Evolutionary conservation across 2,797 vertebrate species (phyloP), one percentile per base, ranked within the genome.

Genomic region (Podarcis lilfordi): DNA sequence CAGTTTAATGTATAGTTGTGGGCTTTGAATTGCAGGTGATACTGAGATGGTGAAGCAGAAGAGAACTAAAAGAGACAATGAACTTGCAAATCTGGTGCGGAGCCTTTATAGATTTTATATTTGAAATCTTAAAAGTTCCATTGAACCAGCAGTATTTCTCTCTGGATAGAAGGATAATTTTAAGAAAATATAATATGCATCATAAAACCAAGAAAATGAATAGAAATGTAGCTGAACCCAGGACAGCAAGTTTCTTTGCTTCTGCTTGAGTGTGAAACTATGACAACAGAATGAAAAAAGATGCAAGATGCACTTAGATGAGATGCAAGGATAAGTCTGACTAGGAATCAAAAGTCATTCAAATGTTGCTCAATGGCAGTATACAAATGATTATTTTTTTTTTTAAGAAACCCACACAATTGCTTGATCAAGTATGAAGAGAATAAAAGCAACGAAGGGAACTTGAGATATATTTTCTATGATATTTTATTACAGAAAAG

Each of bases 151-250:
- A 71, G 37, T 74, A 72, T 61, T 29, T 77, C 1, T 77, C 71
- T 91, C 91, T 83, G n/a, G 35, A 75, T 23, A 88, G 6, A 32
- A 86, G 88, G 59, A 4, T 88, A 72, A 83, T 88, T 86, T 78
- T 89, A 87, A 88, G 72, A 86, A 89, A 88, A 45, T 77, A 88
- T 69, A 71, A 85, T 32, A 87, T 77, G 84, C 68, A 81, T 2
- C 89, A 43, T 78, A 86, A 86, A 72, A 68, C 35, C 6, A 72
- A 82, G 4, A 50, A 77, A 27, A 85, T 82, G 80, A 89, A 81
- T 74, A 86, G 19, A 21, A 87, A 85, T 80, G 85, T 85, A 84
- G 35, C 59, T 69, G 74, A 10, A 17, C 11, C 43, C 21, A 89
- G 5, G 21, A 61, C 23, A 72, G n/a, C 13, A 81, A 29, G 78